These are phyloP conservation scores for Rhineura floridana DNA, from an alignment of 2,113 vertebrate species.

Conservation along the genomic window DNA sequence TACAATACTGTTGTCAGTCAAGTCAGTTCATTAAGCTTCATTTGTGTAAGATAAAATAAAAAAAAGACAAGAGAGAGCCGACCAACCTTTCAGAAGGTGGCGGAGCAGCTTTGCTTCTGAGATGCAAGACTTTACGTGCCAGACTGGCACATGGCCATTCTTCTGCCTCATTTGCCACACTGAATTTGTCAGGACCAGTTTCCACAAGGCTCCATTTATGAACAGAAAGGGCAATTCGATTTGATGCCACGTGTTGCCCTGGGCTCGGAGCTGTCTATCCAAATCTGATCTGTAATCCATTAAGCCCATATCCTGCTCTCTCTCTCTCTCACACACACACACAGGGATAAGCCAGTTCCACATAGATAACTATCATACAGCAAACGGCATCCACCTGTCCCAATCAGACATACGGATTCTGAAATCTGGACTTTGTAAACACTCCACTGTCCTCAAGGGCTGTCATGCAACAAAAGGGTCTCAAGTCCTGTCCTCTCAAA, in stretches of 20 bases:
- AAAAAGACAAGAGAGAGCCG: background rate
- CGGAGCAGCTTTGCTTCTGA: background rate
- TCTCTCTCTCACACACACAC: background rate
- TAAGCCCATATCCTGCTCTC: constrained; percentile 64
- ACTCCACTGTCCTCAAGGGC: background rate
- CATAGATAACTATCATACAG: background rate
- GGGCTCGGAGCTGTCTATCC: constrained; percentile 82
- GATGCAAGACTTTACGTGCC: background rate
- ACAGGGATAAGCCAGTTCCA: background rate
- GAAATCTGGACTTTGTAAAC: background rate
- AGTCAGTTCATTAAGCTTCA: background rate
- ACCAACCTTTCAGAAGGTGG: background rate
- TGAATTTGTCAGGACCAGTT: constrained; percentile 84
- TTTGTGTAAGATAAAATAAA: too few relatives aligned
- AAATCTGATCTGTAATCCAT: constrained; percentile 84
- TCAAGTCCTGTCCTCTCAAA: background rate
- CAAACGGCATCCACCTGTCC: constrained; percentile 11
- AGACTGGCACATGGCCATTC: constrained; percentile 51
- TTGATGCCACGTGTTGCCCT: constrained; percentile 83
- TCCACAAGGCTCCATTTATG: constrained; percentile 78
- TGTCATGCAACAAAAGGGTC: background rate
- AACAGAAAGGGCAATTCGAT: constrained; percentile 77
- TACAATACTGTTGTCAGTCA: background rate
- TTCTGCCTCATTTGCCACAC: constrained; percentile 74
- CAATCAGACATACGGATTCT: constrained; percentile 8